Base-by-base conservation (phyloP, 2,888 invertebrate species). In the Teinopalpus imperialis region DNA sequence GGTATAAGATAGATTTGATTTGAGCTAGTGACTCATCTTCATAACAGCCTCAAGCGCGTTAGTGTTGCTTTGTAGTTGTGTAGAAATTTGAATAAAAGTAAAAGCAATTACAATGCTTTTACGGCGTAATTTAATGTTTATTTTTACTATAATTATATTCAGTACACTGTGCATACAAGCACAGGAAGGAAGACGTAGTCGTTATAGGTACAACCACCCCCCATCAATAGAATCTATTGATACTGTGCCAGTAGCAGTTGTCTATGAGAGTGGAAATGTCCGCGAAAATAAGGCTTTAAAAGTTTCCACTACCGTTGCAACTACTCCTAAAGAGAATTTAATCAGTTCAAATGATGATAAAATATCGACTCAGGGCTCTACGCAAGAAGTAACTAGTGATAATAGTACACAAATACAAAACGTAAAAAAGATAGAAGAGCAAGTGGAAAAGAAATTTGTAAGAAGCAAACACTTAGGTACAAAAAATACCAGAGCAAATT, bases 21-120 rank as follows among this genome's bases (percentile, higher is more conserved):
- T 59, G 58, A 47, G 40, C 48, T 58, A 60, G 64, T 73, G 69
- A 75, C 56, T 75, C 74, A 70, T 73, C 65, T 68, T 72, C 77
- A 82, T 75, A 71, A 63, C 64, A 59, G 56, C 61, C 63, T 66
- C 53, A 72, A 68, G 55, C 72, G 75, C 61, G 72, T 63, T 48
- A 51, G 69, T 62, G 66, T 52, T 65, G 45, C 13, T 45, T 39
- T 26, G 23, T 59, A 68, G 74, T 66, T 70, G 66, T 66, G 57
- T 49, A 57, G 44, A 30, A 35, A 23, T 51, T 47, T 49, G 54
- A 42, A 43, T 51, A 51, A 48, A 54, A 53, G 37, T 51, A 51
- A 48, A 54, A 53, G 37, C 41, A 53, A 47, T 49, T 34, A 27
- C 7, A 24, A 46, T 46, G 46, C 24, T 46, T 30, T 40, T 47